Evolutionary conservation across 1,140 invertebrate genomes (phyloP).

Genomic region (Anthonomus grandis): DNA sequence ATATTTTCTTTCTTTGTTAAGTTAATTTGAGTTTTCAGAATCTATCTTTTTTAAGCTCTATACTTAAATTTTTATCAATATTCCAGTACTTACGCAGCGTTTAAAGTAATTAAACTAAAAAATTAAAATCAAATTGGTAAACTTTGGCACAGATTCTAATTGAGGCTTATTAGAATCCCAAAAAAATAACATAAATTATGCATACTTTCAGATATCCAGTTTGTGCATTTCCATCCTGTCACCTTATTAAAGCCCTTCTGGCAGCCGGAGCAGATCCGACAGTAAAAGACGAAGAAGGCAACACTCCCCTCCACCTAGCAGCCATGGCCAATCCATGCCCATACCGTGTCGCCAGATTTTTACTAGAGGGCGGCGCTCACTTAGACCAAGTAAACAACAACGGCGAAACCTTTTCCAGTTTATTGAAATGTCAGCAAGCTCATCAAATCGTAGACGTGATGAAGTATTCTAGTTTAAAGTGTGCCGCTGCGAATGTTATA

Average conservation of each 20-base stretch:
- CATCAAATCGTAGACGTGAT: slow-evolving; percentile 72
- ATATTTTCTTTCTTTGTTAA: no score
- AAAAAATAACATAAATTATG: no score
- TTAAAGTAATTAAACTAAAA: no score
- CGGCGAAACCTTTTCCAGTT: slow-evolving; percentile 70
- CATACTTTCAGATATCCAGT: slow-evolving; percentile 69
- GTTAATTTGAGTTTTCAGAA: no score
- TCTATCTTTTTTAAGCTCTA: no score
- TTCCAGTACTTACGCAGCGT: no score
- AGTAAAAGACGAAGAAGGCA: slow-evolving; percentile 70
- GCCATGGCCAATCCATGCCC: slow-evolving; percentile 62
- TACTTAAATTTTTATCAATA: no score
- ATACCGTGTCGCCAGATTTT: slow-evolving; percentile 61
- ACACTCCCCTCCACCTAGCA: slow-evolving; percentile 79
- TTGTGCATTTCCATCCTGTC: slow-evolving; percentile 69
- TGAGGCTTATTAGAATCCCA: no score
- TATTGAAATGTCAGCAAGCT: slow-evolving; percentile 61
- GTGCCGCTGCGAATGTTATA: slow-evolving; percentile 75
- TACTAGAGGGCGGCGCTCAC: slow-evolving; percentile 80
- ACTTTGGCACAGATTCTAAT: no score
- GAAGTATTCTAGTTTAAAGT: slow-evolving; percentile 75
- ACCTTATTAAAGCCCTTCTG: slow-evolving; percentile 73
- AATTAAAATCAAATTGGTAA: no score
- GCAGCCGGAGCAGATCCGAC: slow-evolving; percentile 80
- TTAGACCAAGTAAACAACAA: slow-evolving; percentile 80